Percentiles rank a stretch among this genome's conserved stretches.
Conservation (phyloP, 2,888 invertebrate species). For the Platycheirus albimanus region DNA sequence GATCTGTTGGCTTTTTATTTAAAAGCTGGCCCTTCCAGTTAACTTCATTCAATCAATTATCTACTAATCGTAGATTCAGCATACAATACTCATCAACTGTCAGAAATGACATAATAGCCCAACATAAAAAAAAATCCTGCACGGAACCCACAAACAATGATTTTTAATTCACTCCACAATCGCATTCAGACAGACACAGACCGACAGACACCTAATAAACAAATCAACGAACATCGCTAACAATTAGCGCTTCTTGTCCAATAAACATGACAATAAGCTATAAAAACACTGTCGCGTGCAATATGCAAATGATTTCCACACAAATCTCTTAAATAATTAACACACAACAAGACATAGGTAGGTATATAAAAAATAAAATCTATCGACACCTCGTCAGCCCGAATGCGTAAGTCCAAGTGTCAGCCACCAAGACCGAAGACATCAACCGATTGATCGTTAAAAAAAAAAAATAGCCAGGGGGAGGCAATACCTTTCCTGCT, state of each 20-base stretch:
- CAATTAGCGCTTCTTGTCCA: slow-evolving; percentile 51
- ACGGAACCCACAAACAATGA: slow-evolving; percentile 39
- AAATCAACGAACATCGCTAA: slow-evolving; percentile 53
- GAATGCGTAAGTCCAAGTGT: slow-evolving; percentile 43
- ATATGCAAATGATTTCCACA: slow-evolving; percentile 57
- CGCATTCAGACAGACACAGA: slow-evolving; percentile 34
- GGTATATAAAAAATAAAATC: slow-evolving; percentile 20
- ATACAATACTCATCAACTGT: slow-evolving; percentile 40
- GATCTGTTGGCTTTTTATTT: no score
- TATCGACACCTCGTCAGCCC: slow-evolving; percentile 53
- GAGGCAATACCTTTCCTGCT: background rate
- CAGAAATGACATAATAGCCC: slow-evolving; percentile 51
- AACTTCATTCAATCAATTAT: no score
- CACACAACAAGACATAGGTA: slow-evolving; percentile 40
- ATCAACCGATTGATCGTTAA: slow-evolving; percentile 5
- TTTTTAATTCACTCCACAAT: slow-evolving; percentile 21
- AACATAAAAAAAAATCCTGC: slow-evolving; percentile 46
- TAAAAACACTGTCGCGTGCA: slow-evolving; percentile 52
- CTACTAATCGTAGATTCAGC: slow-evolving; percentile 12
- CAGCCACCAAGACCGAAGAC: slow-evolving; percentile 40
- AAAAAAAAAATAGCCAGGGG: background rate
- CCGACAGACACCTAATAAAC: slow-evolving; percentile 63
- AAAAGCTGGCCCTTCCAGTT: no score
- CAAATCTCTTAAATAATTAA: slow-evolving; percentile 48
- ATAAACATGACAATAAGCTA: slow-evolving; percentile 48